Percentiles rank a stretch among this genome's conserved stretches.
Evolutionary conservation across 2,888 invertebrate species (phyloP).

Genomic region (Halictus ligatus): DNA sequence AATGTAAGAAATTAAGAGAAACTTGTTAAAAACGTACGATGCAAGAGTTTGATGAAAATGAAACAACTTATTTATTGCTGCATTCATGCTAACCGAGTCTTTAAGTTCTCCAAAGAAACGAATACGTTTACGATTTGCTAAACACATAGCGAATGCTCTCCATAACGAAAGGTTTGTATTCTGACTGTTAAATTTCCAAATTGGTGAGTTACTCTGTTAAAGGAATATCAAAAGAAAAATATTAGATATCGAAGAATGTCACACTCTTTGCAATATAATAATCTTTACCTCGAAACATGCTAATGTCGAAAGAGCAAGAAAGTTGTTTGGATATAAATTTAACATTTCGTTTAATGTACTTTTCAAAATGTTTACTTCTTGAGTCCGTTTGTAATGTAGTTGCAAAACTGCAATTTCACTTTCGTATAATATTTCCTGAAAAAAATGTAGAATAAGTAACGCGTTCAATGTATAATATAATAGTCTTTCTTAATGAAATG

Average conservation of each 20-base stretch:
- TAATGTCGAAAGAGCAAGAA: constrained; percentile 85
- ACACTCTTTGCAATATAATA: constrained; percentile 3
- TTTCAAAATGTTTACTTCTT: constrained; percentile 58
- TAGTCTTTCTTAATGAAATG: background rate
- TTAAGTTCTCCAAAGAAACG: constrained; percentile 66
- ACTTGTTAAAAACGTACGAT: constrained; percentile 66
- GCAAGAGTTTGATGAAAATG: constrained; percentile 77
- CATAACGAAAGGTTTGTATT: constrained; percentile 70
- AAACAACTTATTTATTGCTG: constrained; percentile 78
- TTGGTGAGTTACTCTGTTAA: constrained; percentile 84
- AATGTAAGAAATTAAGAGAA: background rate
- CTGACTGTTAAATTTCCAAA: constrained; percentile 85
- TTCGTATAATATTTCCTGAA: constrained; percentile 85
- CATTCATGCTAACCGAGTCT: constrained; percentile 69
- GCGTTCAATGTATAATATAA: constrained; percentile 20
- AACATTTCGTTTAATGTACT: constrained; percentile 71
- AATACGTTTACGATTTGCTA: constrained; percentile 78
- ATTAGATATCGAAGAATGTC: constrained; percentile 25
- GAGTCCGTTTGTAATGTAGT: constrained; percentile 67
- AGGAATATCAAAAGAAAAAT: constrained; percentile 36
- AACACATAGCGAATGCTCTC: constrained; percentile 76
- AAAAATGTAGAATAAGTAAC: constrained; percentile 47
- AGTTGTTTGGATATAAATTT: constrained; percentile 86
- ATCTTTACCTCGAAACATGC: constrained; percentile 84
- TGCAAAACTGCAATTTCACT: constrained; percentile 80